Evolutionary conservation across 1,140 invertebrate genomes (phyloP).

Genomic region (Lasioglossum albipes): DNA sequence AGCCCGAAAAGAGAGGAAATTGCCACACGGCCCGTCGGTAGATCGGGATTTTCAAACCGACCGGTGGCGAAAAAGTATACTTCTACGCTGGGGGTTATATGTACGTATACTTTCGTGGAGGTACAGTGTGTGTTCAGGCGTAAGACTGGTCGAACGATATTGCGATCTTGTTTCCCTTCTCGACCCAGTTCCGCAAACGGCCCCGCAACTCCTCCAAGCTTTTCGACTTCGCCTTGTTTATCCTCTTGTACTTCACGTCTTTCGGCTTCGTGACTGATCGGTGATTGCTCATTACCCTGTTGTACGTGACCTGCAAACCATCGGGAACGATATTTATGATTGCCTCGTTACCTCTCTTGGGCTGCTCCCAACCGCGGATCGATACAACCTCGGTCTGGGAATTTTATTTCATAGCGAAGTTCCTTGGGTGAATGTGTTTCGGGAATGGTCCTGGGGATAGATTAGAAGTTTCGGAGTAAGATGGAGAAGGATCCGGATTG

Average conservation of each 20-base stretch:
- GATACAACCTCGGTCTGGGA: no score
- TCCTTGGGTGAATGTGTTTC: no score
- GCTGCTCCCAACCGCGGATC: no score
- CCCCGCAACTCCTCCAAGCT: conserved; percentile 91
- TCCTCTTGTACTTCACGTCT: conserved; percentile 93
- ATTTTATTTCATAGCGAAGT: no score
- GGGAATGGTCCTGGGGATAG: no score
- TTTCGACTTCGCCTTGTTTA: conserved; percentile 94
- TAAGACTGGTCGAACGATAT: conserved; percentile 81
- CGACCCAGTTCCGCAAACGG: conserved; percentile 90
- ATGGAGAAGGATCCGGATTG: no score
- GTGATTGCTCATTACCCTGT: conserved; percentile 93
- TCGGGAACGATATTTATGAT: neutral
- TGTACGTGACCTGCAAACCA: conserved; percentile 86
- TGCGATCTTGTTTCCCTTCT: conserved; percentile 86
- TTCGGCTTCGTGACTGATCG: conserved; percentile 93
- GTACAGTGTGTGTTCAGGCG: conserved; percentile 66
- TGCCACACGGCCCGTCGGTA: neutral
- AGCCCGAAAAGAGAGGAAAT: no score
- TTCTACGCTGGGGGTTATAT: neutral
- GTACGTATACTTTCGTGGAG: conserved; percentile 47
- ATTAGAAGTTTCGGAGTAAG: no score
- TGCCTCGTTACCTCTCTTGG: no score
- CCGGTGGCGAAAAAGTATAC: conserved; percentile 3
- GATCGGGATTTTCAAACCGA: neutral